Evolutionary conservation across 1,140 invertebrate species (phyloP), one percentile per base, ranked within the genome.

Genomic region (Agrypnia vestita): DNA sequence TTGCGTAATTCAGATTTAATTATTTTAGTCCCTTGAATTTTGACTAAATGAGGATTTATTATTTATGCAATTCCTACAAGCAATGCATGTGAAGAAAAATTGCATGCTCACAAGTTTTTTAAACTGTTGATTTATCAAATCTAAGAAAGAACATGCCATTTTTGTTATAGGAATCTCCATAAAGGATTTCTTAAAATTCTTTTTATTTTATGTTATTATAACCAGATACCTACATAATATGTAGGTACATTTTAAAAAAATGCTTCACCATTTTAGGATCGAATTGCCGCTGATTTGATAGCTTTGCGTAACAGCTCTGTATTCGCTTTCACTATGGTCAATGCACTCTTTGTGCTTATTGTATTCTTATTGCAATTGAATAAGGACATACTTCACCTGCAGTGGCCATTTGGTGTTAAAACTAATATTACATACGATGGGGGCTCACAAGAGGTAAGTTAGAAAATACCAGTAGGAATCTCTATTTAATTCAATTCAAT

Each of bases 281-380:
- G 95, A 92, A 96, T 98, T 86, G 94, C 95, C 82, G 92, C 91
- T 88, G 96, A 97, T 90, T 91, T 99, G 85, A 96, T 95, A 92
- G 96, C 97, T 86, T 92, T 99, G 84, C 92, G 97, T 87, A 96
- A 98, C 90, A 94, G 96, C 85, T 96, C 96, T 81, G 97, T 98
- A 21, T 98, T 99, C 91, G 96, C 94, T 76, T 99, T 99, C 92
- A 96, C 98, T 91, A 99, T 99, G 97, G 90, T 98, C 86, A 99
- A 99, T 91, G 96, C 97, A 78, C 93, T 99, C 83, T 99, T 99
- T 93, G 97, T 99, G 83, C 93, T 99, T 86, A 97, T 99, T 91
- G 97, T 99, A 84, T 97, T 99, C 90, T 94, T 99, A 86, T 94
- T 99, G 85, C 97, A 98, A 92, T 92, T 98, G 89, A 97, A 98